Percentiles rank a stretch among this genome's conserved stretches.
These are phyloP conservation scores for Mustela lutreola DNA, from an alignment of 2,113 vertebrate genomes.

Conservation along the genomic window DNA sequence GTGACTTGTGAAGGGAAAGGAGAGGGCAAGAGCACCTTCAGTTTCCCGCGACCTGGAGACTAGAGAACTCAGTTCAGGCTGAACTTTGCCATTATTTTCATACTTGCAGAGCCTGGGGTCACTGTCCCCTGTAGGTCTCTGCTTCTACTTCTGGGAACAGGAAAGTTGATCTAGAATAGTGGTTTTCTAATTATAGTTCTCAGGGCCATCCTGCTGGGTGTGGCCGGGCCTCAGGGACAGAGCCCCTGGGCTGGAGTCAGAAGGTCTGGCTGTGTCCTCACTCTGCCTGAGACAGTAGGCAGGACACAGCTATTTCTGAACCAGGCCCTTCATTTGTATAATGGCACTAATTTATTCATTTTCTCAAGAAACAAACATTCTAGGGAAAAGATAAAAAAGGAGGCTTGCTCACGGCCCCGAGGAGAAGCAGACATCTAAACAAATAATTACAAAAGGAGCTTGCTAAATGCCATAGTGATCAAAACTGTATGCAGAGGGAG, in stretches of 20 bases:
- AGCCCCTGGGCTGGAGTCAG: background rate
- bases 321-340: background rate
- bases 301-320: background rate
- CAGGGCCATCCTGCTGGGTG: background rate
- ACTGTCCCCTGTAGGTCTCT: background rate
- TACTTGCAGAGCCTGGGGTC: background rate
- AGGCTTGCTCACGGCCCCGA: background rate
- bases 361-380: conserved; percentile 26
- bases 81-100: background rate
- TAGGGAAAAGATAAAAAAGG: background rate
- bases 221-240: background rate
- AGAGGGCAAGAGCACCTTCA: background rate
- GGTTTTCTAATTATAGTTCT: background rate
- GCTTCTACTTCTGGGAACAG: background rate
- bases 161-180: background rate
- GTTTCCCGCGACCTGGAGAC: background rate
- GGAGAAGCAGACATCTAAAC: background rate
- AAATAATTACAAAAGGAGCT: background rate
- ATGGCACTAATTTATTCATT: background rate
- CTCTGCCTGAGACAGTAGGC: background rate
- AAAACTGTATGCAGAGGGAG: background rate
- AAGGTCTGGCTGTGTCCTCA: background rate
- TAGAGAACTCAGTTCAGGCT: background rate
- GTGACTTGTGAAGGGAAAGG: background rate
- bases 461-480: background rate